A percentile compares a stretch with the other conserved stretches of the same genome.
phyloP scores from a whole-genome alignment of 2,113 vertebrate species.

The Cervus canadensis region DNA sequence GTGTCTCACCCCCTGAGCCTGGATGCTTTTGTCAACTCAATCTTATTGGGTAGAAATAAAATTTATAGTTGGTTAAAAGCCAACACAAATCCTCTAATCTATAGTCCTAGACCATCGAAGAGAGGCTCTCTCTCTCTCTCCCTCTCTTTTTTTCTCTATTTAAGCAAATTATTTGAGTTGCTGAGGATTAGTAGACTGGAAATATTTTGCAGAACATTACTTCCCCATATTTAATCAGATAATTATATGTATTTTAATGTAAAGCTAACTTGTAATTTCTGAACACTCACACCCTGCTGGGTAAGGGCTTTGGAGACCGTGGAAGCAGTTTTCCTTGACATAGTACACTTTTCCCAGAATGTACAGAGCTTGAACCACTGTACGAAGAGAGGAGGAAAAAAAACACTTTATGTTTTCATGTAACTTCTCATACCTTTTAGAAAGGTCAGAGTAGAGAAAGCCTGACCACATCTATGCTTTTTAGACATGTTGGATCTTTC shows the following conservation, averaged over 20 bases:
- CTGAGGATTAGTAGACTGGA: slow-evolving; percentile 22
- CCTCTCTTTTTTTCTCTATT: not conserved
- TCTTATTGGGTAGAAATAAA: not conserved
- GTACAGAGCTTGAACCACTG: not conserved
- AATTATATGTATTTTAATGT: slow-evolving; percentile 59
- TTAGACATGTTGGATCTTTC: not conserved
- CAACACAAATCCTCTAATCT: not conserved
- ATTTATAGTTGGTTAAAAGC: not conserved
- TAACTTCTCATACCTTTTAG: not conserved
- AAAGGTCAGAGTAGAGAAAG: not conserved
- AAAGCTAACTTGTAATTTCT: slow-evolving; percentile 48
- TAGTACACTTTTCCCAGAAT: not conserved
- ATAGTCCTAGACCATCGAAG: not conserved
- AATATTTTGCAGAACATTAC: slow-evolving; percentile 27
- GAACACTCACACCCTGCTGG: not conserved
- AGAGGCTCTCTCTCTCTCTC: not conserved
- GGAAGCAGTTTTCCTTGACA: not conserved
- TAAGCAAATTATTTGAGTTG: not conserved
- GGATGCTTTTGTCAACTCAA: not conserved
- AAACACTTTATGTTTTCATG: not conserved
- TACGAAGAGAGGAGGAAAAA: not conserved
- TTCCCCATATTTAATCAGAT: slow-evolving; percentile 59
- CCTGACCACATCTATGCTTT: not conserved
- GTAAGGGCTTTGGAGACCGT: not conserved
- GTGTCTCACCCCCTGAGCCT: not conserved